phyloP scores from a whole-genome alignment of 2,113 vertebrate species.

The Pelusios castaneus region DNA sequence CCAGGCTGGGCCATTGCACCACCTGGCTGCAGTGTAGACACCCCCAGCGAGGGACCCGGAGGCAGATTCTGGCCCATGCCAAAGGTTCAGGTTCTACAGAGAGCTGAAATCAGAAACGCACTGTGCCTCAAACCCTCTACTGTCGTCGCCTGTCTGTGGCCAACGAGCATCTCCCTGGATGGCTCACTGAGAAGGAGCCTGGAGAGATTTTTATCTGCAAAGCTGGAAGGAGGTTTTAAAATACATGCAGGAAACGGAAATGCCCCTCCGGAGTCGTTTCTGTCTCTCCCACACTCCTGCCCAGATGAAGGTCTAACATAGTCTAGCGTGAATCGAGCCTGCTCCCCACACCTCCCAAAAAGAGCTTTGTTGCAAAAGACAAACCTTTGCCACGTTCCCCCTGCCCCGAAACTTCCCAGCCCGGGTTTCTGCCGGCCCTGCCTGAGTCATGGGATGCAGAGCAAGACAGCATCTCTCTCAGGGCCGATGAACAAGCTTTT shows the following conservation, averaged over 20 bases:
- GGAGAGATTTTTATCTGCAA: neutral
- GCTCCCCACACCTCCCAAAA: neutral
- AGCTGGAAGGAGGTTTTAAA: neutral
- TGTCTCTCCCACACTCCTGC: too few relatives aligned
- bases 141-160: neutral
- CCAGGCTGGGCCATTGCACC: neutral
- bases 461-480: too few relatives aligned
- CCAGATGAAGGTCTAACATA: neutral
- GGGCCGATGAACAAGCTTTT: too few relatives aligned
- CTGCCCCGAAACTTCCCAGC: neutral
- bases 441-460: too few relatives aligned
- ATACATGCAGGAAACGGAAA: neutral
- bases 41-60: neutral
- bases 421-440: neutral
- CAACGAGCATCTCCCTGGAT: neutral
- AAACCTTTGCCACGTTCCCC: neutral
- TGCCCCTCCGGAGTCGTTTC: too few relatives aligned
- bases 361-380: neutral
- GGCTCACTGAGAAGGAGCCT: too few relatives aligned
- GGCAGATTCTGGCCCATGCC: neutral
- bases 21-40: too few relatives aligned
- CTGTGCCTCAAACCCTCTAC: neutral
- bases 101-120: neutral
- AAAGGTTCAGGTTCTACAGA: neutral
- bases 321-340: neutral